A percentile compares a stretch with the other conserved stretches of the same genome.
phyloP scores from a whole-genome alignment of 2,113 vertebrate species.

The Passer domesticus region DNA sequence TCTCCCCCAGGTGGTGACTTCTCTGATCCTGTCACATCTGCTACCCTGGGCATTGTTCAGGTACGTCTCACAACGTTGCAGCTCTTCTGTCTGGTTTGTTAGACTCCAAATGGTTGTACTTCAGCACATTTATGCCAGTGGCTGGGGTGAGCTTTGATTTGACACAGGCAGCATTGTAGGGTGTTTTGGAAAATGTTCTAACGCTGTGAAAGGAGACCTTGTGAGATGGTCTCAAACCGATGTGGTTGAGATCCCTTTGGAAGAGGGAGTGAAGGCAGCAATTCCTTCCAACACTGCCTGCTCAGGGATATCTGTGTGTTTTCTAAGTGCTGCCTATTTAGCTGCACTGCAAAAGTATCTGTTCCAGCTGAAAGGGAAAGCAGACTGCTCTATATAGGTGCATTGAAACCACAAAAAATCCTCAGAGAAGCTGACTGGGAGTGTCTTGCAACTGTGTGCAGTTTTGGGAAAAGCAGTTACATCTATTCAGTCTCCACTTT shows the following conservation, averaged over 20 bases:
- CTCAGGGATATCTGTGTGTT: background rate
- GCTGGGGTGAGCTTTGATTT: background rate
- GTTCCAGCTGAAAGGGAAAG: background rate
- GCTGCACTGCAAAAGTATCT: background rate
- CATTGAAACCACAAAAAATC: background rate
- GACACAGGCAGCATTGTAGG: background rate
- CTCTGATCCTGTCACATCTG: conserved; percentile 97
- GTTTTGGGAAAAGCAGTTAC: background rate
- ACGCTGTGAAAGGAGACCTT: background rate
- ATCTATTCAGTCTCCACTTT: background rate
- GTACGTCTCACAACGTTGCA: background rate
- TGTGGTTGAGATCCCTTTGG: background rate
- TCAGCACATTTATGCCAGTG: background rate
- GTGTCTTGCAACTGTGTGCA: background rate
- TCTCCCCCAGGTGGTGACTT: conserved; percentile 98
- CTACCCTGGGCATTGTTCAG: conserved; percentile 96
- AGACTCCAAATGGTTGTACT: background rate
- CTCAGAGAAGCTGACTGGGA: background rate
- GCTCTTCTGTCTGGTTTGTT: background rate
- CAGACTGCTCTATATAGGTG: background rate
- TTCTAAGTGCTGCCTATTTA: background rate
- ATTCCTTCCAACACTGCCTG: background rate
- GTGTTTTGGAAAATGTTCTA: background rate
- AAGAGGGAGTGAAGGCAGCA: background rate
- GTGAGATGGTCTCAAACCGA: background rate